Evolutionary conservation across 2,888 invertebrate genomes (phyloP).

Genomic region (Tachina lurida): DNA sequence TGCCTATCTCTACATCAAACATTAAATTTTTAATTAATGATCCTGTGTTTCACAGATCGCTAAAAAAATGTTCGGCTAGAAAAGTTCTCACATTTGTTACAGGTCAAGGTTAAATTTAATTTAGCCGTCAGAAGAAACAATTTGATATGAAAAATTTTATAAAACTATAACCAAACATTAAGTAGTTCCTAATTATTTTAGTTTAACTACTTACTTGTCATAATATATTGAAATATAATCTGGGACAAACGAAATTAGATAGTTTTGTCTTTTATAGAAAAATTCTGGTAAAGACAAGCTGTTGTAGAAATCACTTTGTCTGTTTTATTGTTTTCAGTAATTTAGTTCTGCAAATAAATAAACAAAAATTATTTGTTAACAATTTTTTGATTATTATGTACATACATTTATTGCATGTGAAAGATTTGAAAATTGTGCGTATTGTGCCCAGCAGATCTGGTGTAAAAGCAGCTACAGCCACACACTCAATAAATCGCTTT

Average conservation of each 20-base stretch:
- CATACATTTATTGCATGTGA: neutral
- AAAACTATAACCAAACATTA: neutral
- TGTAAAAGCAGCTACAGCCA: too few relatives aligned
- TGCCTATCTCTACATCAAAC: too few relatives aligned
- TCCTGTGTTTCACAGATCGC: too few relatives aligned
- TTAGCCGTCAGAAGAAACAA: neutral
- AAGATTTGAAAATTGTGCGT: neutral
- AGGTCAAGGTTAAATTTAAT: too few relatives aligned
- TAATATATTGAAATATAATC: slow-evolving; percentile 48
- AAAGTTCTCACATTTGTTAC: too few relatives aligned
- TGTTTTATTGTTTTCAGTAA: slow-evolving; percentile 23
- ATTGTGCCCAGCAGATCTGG: too few relatives aligned
- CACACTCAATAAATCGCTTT: too few relatives aligned
- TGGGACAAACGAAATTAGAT: slow-evolving; percentile 25
- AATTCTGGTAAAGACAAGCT: slow-evolving; percentile 18
- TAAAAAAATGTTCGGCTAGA: too few relatives aligned
- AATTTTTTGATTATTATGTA: neutral
- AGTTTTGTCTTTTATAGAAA: slow-evolving; percentile 23
- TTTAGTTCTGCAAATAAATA: slow-evolving; percentile 43
- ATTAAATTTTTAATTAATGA: too few relatives aligned
- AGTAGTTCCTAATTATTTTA: slow-evolving; percentile 8
- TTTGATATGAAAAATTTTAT: neutral
- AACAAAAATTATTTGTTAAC: slow-evolving; percentile 38
- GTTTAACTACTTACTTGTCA: slow-evolving; percentile 59
- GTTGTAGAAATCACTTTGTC: slow-evolving; percentile 17